Evolutionary conservation across 2,113 vertebrate species (phyloP).

Genomic region (Calidris pygmaea): DNA sequence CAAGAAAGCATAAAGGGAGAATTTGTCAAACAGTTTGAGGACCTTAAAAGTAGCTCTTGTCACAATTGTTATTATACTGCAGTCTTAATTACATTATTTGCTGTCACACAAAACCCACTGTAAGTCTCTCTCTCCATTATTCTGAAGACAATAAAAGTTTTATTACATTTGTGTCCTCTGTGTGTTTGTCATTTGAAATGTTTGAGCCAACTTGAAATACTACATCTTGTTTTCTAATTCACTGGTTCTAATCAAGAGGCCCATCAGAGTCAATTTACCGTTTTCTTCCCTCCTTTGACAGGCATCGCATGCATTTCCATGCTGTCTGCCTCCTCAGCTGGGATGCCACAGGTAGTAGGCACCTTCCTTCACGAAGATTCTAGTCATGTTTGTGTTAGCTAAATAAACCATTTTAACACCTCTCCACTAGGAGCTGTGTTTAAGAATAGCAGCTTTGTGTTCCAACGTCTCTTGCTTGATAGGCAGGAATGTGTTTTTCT

Average conservation of each 20-base stretch:
- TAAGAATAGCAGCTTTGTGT: not conserved
- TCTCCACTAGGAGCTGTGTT: not conserved
- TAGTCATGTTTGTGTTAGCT: not conserved
- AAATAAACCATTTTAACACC: not conserved
- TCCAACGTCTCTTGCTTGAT: not conserved
- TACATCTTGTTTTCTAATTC: not conserved
- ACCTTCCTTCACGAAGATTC: not conserved
- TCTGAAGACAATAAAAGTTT: constrained; percentile 6
- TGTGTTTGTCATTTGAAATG: not conserved
- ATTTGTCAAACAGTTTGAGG: not conserved
- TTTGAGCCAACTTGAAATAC: not conserved
- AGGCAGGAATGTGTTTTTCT: not conserved
- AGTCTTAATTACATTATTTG: constrained; percentile 5
- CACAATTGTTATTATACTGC: not conserved
- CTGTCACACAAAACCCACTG: not conserved
- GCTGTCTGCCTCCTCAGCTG: not conserved
- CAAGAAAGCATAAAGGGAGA: not conserved
- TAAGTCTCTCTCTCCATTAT: not conserved
- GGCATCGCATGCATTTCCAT: not conserved
- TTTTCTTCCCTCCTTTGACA: not conserved
- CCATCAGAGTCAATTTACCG: not conserved
- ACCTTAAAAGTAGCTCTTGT: not conserved
- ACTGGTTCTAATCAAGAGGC: not conserved
- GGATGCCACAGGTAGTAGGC: not conserved
- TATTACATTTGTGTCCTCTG: not conserved